Percentiles rank a stretch among this genome's conserved stretches.
These are phyloP conservation scores for Drosophila nasuta DNA, from an alignment of 1,140 invertebrate species.

Conservation along the genomic window DNA sequence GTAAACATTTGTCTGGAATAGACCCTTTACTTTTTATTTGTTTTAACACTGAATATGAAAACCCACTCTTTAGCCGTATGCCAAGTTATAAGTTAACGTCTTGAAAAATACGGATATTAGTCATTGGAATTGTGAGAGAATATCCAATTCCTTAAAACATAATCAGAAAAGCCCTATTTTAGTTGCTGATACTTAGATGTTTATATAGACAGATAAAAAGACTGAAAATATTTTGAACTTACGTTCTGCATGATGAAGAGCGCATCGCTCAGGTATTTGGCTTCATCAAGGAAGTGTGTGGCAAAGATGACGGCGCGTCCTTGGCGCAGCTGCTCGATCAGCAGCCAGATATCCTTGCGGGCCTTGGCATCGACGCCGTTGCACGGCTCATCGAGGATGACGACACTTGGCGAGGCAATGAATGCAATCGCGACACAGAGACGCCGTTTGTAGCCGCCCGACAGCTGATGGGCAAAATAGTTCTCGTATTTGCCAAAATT, in stretches of 20 bases:
- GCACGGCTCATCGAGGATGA: constrained; percentile 94
- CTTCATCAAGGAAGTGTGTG: constrained; percentile 90
- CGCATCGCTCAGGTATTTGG: constrained; percentile 88
- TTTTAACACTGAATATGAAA: no score
- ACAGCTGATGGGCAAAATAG: constrained; percentile 86
- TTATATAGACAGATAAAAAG: no score
- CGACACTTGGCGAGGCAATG: constrained; percentile 88
- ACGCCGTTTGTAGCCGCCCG: constrained; percentile 88
- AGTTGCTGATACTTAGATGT: no score
- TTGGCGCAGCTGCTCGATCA: constrained; percentile 88
- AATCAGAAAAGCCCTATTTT: no score
- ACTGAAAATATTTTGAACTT: constrained; percentile 20
- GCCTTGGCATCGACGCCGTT: constrained; percentile 93
- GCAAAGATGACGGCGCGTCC: constrained; percentile 90
- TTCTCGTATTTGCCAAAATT: constrained; percentile 86
- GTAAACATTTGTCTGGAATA: no score
- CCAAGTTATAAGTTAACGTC: no score
- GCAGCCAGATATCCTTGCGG: constrained; percentile 90
- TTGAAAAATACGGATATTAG: no score
- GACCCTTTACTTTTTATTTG: no score
- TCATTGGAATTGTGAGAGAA: no score
- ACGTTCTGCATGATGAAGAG: constrained; percentile 88
- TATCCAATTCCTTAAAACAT: no score
- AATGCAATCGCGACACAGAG: constrained; percentile 90
- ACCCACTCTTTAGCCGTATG: no score